Conservation (phyloP, 2,888 invertebrate species). For the Temnothorax unifasciatus region DNA sequence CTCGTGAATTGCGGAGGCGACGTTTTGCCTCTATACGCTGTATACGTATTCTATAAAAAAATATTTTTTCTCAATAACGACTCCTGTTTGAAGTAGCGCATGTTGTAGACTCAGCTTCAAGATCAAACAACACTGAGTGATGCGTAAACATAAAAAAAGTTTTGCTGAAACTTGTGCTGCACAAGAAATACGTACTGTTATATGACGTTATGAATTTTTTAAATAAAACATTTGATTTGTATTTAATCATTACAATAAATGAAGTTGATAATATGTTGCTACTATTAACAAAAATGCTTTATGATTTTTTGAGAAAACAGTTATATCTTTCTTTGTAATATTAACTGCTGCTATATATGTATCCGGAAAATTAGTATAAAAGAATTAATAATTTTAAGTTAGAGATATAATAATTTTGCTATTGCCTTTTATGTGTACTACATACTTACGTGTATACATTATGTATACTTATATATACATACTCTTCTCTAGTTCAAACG, state of each 20-base stretch:
- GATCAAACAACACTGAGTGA: conserved; percentile 27
- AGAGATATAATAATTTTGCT: not conserved
- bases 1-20: conserved; percentile 30
- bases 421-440: not conserved
- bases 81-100: conserved; percentile 1
- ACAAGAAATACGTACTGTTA: not conserved
- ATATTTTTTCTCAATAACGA: conserved; percentile 22
- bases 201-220: not conserved
- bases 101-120: conserved; percentile 10
- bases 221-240: not conserved
- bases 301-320: not conserved
- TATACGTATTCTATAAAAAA: conserved; percentile 13
- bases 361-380: not conserved
- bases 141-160: not conserved
- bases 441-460: no score
- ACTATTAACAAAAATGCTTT: not conserved
- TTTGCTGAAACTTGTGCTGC: not conserved
- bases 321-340: not conserved
- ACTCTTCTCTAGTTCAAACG: conserved; percentile 9
- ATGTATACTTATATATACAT: conserved; percentile 38
- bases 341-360: not conserved
- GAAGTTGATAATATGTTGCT: not conserved
- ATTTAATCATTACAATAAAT: not conserved
- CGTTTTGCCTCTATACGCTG: conserved; percentile 6
- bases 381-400: conserved; percentile 2